Percentiles rank a stretch among this genome's conserved stretches.
Evolutionary conservation across 2,888 invertebrate species (phyloP).

Genomic region (Dryocosmus kuriphilus): DNA sequence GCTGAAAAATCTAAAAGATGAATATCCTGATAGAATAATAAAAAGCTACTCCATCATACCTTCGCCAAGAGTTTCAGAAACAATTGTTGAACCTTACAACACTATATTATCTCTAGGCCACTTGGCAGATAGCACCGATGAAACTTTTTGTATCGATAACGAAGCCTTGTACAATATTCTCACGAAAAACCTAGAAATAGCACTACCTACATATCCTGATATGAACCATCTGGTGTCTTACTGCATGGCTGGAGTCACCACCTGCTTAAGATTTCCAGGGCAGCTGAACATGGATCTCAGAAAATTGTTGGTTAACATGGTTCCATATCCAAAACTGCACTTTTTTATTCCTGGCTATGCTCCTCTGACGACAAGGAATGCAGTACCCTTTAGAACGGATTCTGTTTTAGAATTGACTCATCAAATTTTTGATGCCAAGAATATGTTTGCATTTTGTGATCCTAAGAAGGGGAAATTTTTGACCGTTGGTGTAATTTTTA

Average conservation of each 20-base stretch:
- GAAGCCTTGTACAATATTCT: slow-evolving; percentile 96
- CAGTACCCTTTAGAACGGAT: slow-evolving; percentile 83
- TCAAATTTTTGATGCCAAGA: slow-evolving; percentile 88
- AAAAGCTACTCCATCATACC: slow-evolving; percentile 87
- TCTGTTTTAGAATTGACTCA: slow-evolving; percentile 88
- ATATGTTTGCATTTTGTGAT: slow-evolving; percentile 89
- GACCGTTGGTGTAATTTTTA: slow-evolving; percentile 86
- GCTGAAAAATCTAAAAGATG: slow-evolving; percentile 79
- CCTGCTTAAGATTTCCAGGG: slow-evolving; percentile 94
- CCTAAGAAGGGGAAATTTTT: slow-evolving; percentile 85
- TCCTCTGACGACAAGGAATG: slow-evolving; percentile 86
- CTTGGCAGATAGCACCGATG: slow-evolving; percentile 92
- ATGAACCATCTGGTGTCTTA: slow-evolving; percentile 94
- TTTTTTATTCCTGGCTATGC: slow-evolving; percentile 94
- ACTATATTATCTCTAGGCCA: slow-evolving; percentile 95
- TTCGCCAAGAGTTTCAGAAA: slow-evolving; percentile 93
- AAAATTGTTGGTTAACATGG: slow-evolving; percentile 97
- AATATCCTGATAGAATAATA: slow-evolving; percentile 92
- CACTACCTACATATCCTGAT: slow-evolving; percentile 95
- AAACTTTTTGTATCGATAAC: slow-evolving; percentile 94
- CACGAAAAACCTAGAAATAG: slow-evolving; percentile 92
- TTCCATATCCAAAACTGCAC: slow-evolving; percentile 94
- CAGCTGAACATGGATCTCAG: slow-evolving; percentile 94
- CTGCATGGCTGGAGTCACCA: slow-evolving; percentile 93
- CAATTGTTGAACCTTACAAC: slow-evolving; percentile 95